Base-by-base conservation (phyloP, 1,140 invertebrate species). In the Ganaspis sp. region DNA sequence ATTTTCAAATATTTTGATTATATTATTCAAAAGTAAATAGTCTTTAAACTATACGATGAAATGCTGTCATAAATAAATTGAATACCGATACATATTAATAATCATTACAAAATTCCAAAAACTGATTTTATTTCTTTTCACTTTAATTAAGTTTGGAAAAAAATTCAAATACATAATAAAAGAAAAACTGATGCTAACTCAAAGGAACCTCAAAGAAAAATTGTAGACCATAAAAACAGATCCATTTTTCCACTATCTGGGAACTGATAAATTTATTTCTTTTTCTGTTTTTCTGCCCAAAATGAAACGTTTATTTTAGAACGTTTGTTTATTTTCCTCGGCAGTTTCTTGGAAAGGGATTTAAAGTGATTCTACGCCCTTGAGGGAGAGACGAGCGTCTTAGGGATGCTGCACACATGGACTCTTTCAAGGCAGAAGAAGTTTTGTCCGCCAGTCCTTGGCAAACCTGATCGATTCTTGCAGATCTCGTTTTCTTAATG, bases 401-500 rank as follows among this genome's bases (percentile, higher is more conserved):
- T 77, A 69, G 80, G 78, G 83, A 84, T 85, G 81, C 72, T 75
- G 81, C 69, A 74, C 84, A 85, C 81, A 83, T 85, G 84, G 78
- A 78, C 23, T 34, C 29, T n/a, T 1, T 9, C 0, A 34, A 49
- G n/a, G 34, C 12, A 72, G 54, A 54, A 42, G 17, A 84, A 79
- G 45, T 72, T 79, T 84, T 84, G 84, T 72, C 81, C 79, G 0
- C 11, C n/a, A 34, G 8, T 15, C n/a, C 19, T 54, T 9, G 40
- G n/a, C 70, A 72, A 49, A 72, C 6, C 19, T 45, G 40, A 1
- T 9, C 1, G 17, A 26, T 49, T 72, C 11, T 23, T 1, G 6
- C 19, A 15, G 42, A 26, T 49, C 11, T 64, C 23, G 12, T 29
- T 26, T 1, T 26, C 26, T 11, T 26, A 29, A 34, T 29, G 23